A percentile compares a stretch with the other conserved stretches of the same genome.
Conservation (phyloP, 1,140 invertebrate species). For the Drosophila bifasciata region DNA sequence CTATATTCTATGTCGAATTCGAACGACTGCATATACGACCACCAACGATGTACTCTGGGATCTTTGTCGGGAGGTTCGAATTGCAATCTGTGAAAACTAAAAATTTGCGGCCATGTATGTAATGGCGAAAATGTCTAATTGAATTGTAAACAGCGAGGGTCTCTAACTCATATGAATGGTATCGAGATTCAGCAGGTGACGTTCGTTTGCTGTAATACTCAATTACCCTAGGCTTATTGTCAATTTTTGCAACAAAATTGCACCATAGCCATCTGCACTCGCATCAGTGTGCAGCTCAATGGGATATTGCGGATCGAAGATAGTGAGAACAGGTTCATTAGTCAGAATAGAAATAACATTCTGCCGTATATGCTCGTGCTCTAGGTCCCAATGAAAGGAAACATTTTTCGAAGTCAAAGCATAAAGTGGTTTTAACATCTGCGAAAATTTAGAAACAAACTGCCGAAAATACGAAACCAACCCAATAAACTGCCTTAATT, state of each 20-base stretch:
- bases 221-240: conserved; percentile 13
- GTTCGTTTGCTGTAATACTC: conserved; percentile 31
- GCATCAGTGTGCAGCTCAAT: too few species aligned
- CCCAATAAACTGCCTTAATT: neutral
- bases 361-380: neutral
- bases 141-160: conserved; percentile 18
- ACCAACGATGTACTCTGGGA: conserved; percentile 28
- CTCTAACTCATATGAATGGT: conserved; percentile 30
- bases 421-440: too few species aligned
- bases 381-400: too few species aligned
- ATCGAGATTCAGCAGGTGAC: conserved; percentile 19
- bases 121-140: conserved; percentile 30
- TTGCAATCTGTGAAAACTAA: conserved; percentile 12
- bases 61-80: conserved; percentile 18
- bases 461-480: too few species aligned
- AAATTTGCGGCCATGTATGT: conserved; percentile 31
- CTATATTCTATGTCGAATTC: conserved; percentile 28
- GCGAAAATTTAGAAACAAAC: neutral
- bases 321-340: conserved; percentile 11
- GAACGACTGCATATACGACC: conserved; percentile 23
- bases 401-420: neutral
- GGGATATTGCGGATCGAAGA: neutral
- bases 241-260: conserved; percentile 25
- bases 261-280: too few species aligned
- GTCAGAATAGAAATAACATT: neutral